Base-by-base conservation (phyloP, 2,113 vertebrate species). In the Myrmecobius fasciatus region DNA sequence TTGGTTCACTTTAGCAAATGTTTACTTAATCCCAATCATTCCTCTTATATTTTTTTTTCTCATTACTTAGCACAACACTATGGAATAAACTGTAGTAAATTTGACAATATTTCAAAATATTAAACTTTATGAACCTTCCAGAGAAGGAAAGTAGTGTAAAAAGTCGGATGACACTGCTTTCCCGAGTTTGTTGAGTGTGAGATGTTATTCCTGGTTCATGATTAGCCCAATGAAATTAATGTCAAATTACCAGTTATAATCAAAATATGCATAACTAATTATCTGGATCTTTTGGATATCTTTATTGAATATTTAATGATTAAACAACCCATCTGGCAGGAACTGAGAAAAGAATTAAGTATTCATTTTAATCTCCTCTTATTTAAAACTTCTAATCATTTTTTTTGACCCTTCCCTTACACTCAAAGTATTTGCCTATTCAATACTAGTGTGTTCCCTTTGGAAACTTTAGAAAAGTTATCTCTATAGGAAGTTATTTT, bases 221-320 rank as follows among this genome's bases (percentile, higher is more conserved):
- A 56, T 25, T 75, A 93, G 90, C 48, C 48, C 3, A 48, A 48
- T 48, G 48, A 48, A 43, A 48, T 48, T 48, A 48, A 48, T 48
- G 48, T 51, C 52, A 54, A 22, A 25, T 2, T 46, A n/a, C 20
- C 83, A 89, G 6, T 26, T 93, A 88, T 48, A 0, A n/a, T 49
- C 2, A 52, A 91, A 91, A 54, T 83, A 53, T 92, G 91, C 89
- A 92, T 53, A 94, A 75, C 26, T 28, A 92, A 25, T 43, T 53
- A 75, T 51, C 89, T 92, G 90, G 88, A 88, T 49, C 91, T 94
- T 94, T 94, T 5, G 14, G 36, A n/a, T n/a, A n/a, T n/a, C n/a
- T n/a, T 20, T 91, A 83, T 49, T 88, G 25, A 93, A 92, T 89
- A 22, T 56, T 75, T 91, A 88, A 48, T 93, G 24, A 1, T 0